These are phyloP conservation scores for Hycleus cichorii DNA, from an alignment of 1,140 invertebrate genomes.

Conservation along the genomic window DNA sequence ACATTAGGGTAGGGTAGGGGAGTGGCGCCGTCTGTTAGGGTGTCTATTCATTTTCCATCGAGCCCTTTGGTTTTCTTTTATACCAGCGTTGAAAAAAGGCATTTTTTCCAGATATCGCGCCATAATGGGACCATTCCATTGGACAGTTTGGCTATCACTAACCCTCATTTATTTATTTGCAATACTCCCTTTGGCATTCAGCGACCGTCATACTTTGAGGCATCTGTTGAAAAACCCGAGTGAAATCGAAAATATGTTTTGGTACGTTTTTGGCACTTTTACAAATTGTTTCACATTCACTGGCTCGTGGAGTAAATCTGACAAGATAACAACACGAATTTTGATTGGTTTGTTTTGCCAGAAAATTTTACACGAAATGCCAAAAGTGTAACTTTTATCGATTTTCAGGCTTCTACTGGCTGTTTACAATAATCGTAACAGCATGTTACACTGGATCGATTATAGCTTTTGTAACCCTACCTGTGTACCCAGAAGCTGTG, in stretches of 20 bases:
- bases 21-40: no score
- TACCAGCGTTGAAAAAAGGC: no score
- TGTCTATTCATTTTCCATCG: no score
- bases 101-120: conserved; percentile 55
- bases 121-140: conserved; percentile 72
- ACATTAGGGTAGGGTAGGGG: no score
- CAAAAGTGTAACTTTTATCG: neutral
- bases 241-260: conserved; percentile 68
- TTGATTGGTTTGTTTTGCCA: conserved; percentile 51
- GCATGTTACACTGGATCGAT: conserved; percentile 72
- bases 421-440: conserved; percentile 72
- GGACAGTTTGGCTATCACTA: conserved; percentile 65
- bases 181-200: conserved; percentile 62
- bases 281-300: conserved; percentile 69
- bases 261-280: conserved; percentile 75
- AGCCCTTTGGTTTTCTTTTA: no score
- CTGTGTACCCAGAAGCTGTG: conserved; percentile 59
- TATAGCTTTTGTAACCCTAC: conserved; percentile 70
- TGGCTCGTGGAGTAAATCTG: conserved; percentile 59
- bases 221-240: conserved; percentile 56
- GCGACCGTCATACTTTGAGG: conserved; percentile 55
- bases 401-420: conserved; percentile 60
- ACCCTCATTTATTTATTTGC: conserved; percentile 61
- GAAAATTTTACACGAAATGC: neutral
- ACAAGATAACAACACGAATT: conserved; percentile 58